Percentiles rank a stretch among this genome's conserved stretches.
These are phyloP conservation scores for Leucoma salicis DNA, from an alignment of 2,888 invertebrate genomes.

Conservation along the genomic window DNA sequence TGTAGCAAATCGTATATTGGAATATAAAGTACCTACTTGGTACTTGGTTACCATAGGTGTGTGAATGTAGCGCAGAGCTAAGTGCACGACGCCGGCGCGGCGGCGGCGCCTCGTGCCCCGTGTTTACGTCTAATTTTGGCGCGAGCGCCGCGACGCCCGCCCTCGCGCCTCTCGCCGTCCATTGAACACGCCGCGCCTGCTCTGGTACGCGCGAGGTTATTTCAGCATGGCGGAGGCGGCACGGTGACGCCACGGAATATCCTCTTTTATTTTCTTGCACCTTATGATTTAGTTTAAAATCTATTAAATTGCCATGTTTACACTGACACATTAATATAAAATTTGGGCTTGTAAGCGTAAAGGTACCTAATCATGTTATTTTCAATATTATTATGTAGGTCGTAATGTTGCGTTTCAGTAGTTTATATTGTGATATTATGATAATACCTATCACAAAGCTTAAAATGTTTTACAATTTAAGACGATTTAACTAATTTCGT, in stretches of 20 bases:
- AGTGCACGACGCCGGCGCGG: slow-evolving; percentile 41
- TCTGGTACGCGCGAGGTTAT: slow-evolving; percentile 70
- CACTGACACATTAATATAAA: no score
- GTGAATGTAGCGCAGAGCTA: slow-evolving; percentile 29
- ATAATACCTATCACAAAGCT: no score
- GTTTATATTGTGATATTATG: no score
- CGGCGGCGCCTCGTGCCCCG: slow-evolving; percentile 71
- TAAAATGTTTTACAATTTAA: no score
- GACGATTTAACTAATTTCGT: no score
- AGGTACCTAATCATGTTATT: no score
- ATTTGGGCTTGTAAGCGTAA: no score
- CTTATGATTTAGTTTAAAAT: slow-evolving; percentile 25
- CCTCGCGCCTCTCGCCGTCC: slow-evolving; percentile 63
- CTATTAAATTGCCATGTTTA: no score
- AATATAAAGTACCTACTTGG: not conserved
- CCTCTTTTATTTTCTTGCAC: slow-evolving; percentile 37
- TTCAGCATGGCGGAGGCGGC: slow-evolving; percentile 66
- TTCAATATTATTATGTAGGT: no score
- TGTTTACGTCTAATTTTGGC: slow-evolving; percentile 82
- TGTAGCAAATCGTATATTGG: not conserved
- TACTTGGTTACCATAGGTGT: slow-evolving; percentile 22
- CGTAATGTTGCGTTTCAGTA: no score
- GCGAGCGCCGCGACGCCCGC: slow-evolving; percentile 75
- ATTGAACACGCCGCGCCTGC: slow-evolving; percentile 69
- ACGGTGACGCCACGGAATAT: slow-evolving; percentile 55